Percentiles rank a stretch among this genome's conserved stretches.
Evolutionary conservation across 2,113 vertebrate species (phyloP).

Genomic region (Crotalus helleri): DNA sequence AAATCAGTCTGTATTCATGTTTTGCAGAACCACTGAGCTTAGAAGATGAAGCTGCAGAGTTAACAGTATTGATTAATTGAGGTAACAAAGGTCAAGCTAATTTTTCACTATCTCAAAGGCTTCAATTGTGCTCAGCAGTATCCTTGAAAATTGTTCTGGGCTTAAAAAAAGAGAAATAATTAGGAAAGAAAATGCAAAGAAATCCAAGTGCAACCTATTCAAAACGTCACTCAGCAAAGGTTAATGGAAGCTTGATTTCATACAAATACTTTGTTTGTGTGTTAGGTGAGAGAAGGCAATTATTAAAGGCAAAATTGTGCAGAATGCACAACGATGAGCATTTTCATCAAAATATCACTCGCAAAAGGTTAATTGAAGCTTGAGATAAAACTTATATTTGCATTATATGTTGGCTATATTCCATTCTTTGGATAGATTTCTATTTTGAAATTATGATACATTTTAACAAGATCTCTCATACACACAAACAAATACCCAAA

Average conservation of each 20-base stretch:
- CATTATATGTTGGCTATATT: not conserved
- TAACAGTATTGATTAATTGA: constrained; percentile 59
- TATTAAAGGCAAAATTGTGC: not conserved
- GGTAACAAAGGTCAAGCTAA: constrained; percentile 60
- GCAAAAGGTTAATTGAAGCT: constrained; percentile 15
- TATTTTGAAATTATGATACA: not conserved
- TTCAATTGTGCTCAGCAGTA: constrained; percentile 38
- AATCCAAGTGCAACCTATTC: not conserved
- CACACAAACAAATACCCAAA: not conserved
- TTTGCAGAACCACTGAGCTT: constrained; percentile 37
- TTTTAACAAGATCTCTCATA: not conserved
- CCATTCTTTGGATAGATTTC: not conserved
- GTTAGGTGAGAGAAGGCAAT: constrained; percentile 35
- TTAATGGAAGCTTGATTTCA: constrained; percentile 27
- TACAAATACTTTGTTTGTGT: constrained; percentile 20
- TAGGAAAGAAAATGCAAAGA: constrained; percentile 5
- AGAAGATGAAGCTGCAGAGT: constrained; percentile 50
- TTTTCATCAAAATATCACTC: constrained; percentile 17
- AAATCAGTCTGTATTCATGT: constrained; percentile 31
- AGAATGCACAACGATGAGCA: not conserved
- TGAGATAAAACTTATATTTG: constrained; percentile 13
- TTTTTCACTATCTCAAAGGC: constrained; percentile 49
- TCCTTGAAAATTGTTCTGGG: constrained; percentile 47
- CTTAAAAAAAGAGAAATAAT: constrained; percentile 33
- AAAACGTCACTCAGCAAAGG: constrained; percentile 24